Conservation (phyloP, 2,888 invertebrate species). For the Lamellibrachia columna region DNA sequence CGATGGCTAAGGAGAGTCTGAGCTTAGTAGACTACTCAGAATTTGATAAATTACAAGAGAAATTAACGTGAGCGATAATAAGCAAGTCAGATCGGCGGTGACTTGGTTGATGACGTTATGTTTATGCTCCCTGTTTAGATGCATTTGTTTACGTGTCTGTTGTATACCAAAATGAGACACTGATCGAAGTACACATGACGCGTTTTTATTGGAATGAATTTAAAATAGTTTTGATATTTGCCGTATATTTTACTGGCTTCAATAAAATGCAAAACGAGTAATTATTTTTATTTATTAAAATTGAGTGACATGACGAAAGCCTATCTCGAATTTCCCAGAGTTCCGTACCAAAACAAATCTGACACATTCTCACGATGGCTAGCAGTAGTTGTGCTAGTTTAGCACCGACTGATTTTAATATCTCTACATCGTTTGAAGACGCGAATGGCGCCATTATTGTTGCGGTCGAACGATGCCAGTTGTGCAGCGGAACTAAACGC, state of each 20-base stretch:
- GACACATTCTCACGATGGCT: slow-evolving; percentile 19
- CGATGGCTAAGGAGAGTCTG: not conserved
- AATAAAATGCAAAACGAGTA: not conserved
- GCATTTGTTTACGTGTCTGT: not conserved
- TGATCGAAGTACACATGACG: not conserved
- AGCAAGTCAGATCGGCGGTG: slow-evolving; percentile 11
- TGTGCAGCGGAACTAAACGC: slow-evolving; percentile 37
- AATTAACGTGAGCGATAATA: slow-evolving; percentile 2
- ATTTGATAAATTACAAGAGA: not conserved
- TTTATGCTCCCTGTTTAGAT: slow-evolving; percentile 9
- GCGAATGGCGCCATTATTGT: slow-evolving; percentile 35
- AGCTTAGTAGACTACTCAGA: not conserved
- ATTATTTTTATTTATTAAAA: not conserved
- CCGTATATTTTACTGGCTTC: not conserved
- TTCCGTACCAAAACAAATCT: slow-evolving; percentile 16
- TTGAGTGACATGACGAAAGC: not conserved
- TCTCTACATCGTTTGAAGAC: slow-evolving; percentile 33
- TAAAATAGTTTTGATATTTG: not conserved
- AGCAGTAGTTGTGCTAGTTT: slow-evolving; percentile 29
- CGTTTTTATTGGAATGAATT: not conserved
- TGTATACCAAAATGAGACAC: not conserved
- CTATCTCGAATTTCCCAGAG: not conserved
- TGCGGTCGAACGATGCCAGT: slow-evolving; percentile 40
- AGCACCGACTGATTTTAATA: slow-evolving; percentile 36
- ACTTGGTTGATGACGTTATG: slow-evolving; percentile 13